Conservation (phyloP, 2,113 vertebrate species). For the Ammospiza nelsoni region DNA sequence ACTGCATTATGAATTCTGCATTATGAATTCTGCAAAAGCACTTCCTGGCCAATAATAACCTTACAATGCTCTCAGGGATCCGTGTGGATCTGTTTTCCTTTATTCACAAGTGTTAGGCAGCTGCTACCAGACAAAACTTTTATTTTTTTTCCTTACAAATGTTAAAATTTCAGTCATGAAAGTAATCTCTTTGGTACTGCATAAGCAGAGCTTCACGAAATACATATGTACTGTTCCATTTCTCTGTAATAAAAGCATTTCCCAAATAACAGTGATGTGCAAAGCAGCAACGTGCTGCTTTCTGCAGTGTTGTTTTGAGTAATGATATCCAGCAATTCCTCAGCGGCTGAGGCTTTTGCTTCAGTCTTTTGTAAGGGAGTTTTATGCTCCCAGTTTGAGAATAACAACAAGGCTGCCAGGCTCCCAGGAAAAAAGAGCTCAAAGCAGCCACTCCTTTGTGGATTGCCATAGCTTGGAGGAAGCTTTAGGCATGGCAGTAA, state of each 20-base stretch:
- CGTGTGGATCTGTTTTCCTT: not conserved
- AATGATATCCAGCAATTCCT: not conserved
- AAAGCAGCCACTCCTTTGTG: constrained; percentile 14
- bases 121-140: not conserved
- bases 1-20: not conserved
- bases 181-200: not conserved
- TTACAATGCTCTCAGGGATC: not conserved
- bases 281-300: not conserved
- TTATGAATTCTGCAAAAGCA: not conserved
- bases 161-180: not conserved
- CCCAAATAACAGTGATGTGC: not conserved
- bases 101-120: not conserved
- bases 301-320: constrained; percentile 1
- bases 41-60: not conserved
- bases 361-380: not conserved
- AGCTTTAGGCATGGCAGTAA: not conserved
- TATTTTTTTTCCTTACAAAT: not conserved
- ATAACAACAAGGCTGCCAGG: not conserved
- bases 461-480: not conserved
- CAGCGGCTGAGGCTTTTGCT: constrained; percentile 2
- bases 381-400: not conserved
- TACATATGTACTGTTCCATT: not conserved
- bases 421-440: not conserved
- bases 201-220: not conserved
- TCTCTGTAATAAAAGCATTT: not conserved